A percentile compares a stretch with the other conserved stretches of the same genome.
These are phyloP conservation scores for Acheta domesticus DNA, from an alignment of 2,888 invertebrate species.

Conservation along the genomic window DNA sequence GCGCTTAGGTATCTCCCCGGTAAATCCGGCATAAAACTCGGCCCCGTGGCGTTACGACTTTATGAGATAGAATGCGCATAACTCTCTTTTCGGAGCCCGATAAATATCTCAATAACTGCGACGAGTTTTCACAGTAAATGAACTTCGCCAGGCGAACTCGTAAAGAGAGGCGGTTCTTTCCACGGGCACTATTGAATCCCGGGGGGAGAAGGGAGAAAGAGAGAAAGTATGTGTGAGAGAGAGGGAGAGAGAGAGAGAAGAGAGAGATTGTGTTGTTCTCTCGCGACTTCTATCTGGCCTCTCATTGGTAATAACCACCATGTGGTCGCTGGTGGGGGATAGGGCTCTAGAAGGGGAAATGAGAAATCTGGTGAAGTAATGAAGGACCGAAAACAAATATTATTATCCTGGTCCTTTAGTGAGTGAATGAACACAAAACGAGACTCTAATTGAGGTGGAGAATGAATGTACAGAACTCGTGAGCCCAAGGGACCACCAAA, in stretches of 20 bases:
- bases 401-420: too few relatives aligned
- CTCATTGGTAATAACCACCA: too few relatives aligned
- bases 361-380: too few relatives aligned
- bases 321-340: too few relatives aligned
- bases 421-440: too few relatives aligned
- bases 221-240: neutral
- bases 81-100: constrained; percentile 1
- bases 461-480: too few relatives aligned
- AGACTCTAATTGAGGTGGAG: too few relatives aligned
- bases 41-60: neutral
- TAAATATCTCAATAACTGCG: neutral
- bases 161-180: neutral
- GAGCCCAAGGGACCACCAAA: too few relatives aligned
- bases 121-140: neutral
- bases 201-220: neutral
- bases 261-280: neutral
- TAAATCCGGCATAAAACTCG: neutral
- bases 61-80: neutral
- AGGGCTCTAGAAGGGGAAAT: too few relatives aligned
- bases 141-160: neutral
- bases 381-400: too few relatives aligned
- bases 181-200: constrained; percentile 11
- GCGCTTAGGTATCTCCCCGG: neutral
- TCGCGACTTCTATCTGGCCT: too few relatives aligned
- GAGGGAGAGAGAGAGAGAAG: neutral